A percentile compares a stretch with the other conserved stretches of the same genome.
These are phyloP conservation scores for Drosophila paulistorum DNA, from an alignment of 1,140 invertebrate species.

Conservation along the genomic window DNA sequence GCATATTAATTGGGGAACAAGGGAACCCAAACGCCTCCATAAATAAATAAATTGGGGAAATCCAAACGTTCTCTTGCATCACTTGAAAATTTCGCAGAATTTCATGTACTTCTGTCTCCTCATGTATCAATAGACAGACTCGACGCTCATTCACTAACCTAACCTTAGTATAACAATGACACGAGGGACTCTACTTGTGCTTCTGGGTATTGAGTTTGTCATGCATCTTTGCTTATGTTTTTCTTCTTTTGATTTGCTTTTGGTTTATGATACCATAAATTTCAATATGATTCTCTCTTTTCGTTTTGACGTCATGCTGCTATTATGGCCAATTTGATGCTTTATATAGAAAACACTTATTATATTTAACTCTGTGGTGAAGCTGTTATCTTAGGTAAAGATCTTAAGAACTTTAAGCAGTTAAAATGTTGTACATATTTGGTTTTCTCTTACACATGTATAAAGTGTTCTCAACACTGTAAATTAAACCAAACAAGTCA, in stretches of 20 bases:
- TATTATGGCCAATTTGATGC: no score
- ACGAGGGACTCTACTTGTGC: neutral
- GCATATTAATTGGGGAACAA: constrained; percentile 63
- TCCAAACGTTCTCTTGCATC: constrained; percentile 38
- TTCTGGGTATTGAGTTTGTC: neutral
- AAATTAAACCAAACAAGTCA: no score
- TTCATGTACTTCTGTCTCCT: constrained; percentile 8
- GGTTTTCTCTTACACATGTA: no score
- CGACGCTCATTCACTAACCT: neutral
- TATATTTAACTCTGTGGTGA: no score
- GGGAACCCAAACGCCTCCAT: constrained; percentile 4
- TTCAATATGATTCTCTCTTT: no score
- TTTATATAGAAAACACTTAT: no score
- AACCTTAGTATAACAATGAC: constrained; percentile 3
- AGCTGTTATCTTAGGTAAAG: no score
- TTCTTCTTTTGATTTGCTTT: neutral
- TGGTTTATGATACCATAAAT: neutral
- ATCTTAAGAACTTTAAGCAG: no score
- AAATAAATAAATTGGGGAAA: constrained; percentile 47
- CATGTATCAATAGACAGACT: neutral
- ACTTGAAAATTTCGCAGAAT: constrained; percentile 58
- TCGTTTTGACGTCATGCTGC: no score
- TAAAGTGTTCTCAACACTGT: no score
- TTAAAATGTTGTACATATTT: no score
- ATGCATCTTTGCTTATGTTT: neutral